Evolutionary conservation across 1,140 invertebrate genomes (phyloP).

Genomic region (Glomeris maerens): DNA sequence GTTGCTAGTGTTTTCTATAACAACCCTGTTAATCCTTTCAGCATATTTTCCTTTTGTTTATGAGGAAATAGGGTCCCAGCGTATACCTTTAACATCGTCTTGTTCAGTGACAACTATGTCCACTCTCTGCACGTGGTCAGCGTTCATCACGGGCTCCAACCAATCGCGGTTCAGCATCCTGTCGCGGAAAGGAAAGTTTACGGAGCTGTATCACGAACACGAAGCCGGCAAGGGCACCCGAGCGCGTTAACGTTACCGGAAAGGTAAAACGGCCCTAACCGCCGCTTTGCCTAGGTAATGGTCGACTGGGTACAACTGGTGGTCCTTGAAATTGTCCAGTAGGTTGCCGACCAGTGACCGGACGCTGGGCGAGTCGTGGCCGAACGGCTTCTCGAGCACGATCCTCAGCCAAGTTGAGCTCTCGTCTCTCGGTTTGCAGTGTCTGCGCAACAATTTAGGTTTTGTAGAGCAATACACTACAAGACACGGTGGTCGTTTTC

Average conservation of each 20-base stretch:
- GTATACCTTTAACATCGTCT: slow-evolving; percentile 1
- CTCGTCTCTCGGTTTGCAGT: no score
- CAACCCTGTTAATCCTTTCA: no score
- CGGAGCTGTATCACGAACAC: no score
- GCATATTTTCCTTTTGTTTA: no score
- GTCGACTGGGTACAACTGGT: neutral
- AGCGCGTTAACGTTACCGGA: neutral
- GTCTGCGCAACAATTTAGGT: no score
- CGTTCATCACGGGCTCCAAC: neutral
- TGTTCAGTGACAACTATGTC: neutral
- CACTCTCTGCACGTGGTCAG: neutral
- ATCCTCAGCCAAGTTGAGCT: neutral
- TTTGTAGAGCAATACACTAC: no score
- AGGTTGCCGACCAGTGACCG: neutral
- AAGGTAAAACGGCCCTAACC: neutral
- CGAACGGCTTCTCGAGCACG: slow-evolving; percentile 1
- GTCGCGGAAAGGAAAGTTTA: no score
- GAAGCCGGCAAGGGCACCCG: no score
- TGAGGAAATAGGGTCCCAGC: no score
- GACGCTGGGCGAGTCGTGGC: neutral
- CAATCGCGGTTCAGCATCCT: neutral
- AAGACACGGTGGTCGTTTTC: no score
- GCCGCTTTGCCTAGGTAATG: slow-evolving; percentile 1
- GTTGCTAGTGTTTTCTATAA: no score
- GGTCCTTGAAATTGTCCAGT: neutral